phyloP scores from a whole-genome alignment of 2,888 invertebrate species.

The Eristalinus sepulchralis region DNA sequence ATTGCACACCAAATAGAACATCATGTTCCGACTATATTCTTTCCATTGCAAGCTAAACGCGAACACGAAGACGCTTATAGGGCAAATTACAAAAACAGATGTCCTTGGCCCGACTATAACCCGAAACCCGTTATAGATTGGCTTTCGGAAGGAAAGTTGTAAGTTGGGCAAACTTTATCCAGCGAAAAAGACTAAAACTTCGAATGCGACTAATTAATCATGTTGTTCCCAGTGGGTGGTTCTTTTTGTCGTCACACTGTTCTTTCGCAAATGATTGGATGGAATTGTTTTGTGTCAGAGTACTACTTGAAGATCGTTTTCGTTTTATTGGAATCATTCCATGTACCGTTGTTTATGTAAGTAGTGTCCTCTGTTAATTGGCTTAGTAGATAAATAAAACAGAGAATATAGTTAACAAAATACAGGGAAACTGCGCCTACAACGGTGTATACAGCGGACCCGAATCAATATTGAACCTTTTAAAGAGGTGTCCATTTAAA shows the following conservation, averaged over 20 bases:
- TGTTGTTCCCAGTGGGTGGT: constrained; percentile 38
- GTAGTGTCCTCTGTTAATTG: not conserved
- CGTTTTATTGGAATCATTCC: not conserved
- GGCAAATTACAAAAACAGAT: constrained; percentile 68
- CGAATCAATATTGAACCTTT: too few relatives aligned
- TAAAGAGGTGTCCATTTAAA: too few relatives aligned
- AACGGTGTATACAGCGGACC: too few relatives aligned
- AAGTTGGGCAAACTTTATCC: constrained; percentile 23
- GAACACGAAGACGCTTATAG: constrained; percentile 55
- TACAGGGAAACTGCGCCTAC: too few relatives aligned
- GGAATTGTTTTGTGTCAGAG: not conserved
- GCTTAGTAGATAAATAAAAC: not conserved
- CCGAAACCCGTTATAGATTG: constrained; percentile 42
- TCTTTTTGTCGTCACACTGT: not conserved
- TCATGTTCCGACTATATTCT: constrained; percentile 11
- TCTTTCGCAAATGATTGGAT: not conserved
- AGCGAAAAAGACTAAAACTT: constrained; percentile 36
- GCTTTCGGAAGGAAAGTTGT: not conserved
- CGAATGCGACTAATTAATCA: constrained; percentile 63
- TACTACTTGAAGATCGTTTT: not conserved
- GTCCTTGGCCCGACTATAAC: constrained; percentile 50
- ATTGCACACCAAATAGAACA: constrained; percentile 24
- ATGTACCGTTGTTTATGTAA: not conserved
- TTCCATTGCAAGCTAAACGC: constrained; percentile 15
- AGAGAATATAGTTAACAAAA: too few relatives aligned